Conservation (phyloP, 2,888 invertebrate genomes). For the Ophion ellenae region DNA sequence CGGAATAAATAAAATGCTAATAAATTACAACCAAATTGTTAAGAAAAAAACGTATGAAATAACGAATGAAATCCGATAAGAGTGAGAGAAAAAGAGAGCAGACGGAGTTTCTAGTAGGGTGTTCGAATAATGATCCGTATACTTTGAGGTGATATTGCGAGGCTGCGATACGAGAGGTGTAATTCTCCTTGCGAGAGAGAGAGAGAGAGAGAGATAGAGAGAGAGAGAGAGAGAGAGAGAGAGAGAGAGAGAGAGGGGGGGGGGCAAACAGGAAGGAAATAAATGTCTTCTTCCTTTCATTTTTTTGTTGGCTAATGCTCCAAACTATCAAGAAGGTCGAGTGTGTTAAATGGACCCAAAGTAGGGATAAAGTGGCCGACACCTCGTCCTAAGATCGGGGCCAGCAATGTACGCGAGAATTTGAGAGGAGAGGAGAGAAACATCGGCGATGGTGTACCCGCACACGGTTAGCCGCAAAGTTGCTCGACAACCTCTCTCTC, state of each 20-base stretch:
- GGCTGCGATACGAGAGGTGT: too few relatives aligned
- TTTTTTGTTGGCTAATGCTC: not conserved
- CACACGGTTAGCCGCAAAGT: slow-evolving; percentile 71
- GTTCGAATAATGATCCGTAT: too few relatives aligned
- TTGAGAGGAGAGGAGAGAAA: slow-evolving; percentile 59
- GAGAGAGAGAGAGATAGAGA: too few relatives aligned
- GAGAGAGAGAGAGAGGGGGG: too few relatives aligned
- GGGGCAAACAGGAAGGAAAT: too few relatives aligned
- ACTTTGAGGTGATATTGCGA: too few relatives aligned
- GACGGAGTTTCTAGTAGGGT: too few relatives aligned
- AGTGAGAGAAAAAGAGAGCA: too few relatives aligned
- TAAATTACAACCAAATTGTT: not conserved
- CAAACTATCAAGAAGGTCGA: slow-evolving; percentile 43
- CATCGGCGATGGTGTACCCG: slow-evolving; percentile 61
- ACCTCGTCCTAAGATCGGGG: slow-evolving; percentile 47
- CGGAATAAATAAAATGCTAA: too few relatives aligned
- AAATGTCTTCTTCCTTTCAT: slow-evolving; percentile 26
- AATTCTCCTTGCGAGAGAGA: too few relatives aligned
- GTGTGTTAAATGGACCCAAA: slow-evolving; percentile 23
- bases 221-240: too few relatives aligned
- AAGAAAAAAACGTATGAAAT: not conserved
- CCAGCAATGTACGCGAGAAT: slow-evolving; percentile 36
- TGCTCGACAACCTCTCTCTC: slow-evolving; percentile 74
- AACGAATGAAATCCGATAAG: not conserved
- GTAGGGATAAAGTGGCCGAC: slow-evolving; percentile 34